phyloP scores from a whole-genome alignment of 2,888 invertebrate genomes.

The Drosophila pseudotakahashii region DNA sequence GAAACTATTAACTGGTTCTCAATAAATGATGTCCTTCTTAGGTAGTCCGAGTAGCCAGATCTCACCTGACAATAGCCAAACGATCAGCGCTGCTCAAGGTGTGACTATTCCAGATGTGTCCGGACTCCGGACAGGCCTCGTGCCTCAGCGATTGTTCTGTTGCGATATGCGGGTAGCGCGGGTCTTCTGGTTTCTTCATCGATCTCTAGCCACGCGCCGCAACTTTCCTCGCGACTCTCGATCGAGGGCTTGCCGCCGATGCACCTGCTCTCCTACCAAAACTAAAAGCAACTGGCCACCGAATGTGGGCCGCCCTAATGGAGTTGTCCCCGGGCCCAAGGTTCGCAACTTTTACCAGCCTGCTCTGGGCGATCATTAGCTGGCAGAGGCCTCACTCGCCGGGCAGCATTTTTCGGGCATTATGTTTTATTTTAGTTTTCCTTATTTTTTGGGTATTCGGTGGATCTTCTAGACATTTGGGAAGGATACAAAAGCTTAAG shows the following conservation, averaged over 20 bases:
- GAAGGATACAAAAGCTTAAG: neutral
- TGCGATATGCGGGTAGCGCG: slow-evolving; percentile 54
- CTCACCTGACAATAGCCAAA: neutral
- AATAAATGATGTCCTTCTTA: neutral
- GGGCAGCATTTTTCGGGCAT: slow-evolving; percentile 37
- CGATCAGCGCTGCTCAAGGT: slow-evolving; percentile 14
- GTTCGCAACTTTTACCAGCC: slow-evolving; percentile 45
- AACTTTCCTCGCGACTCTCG: slow-evolving; percentile 70
- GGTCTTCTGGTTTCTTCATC: slow-evolving; percentile 38
- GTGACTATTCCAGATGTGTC: slow-evolving; percentile 22
- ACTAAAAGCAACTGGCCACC: slow-evolving; percentile 20
- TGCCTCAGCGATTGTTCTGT: slow-evolving; percentile 71
- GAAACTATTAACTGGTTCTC: neutral
- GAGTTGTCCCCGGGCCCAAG: slow-evolving; percentile 61
- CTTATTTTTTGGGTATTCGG: neutral
- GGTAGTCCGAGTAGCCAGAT: neutral
- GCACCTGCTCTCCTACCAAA: slow-evolving; percentile 59
- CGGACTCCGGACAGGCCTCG: slow-evolving; percentile 46
- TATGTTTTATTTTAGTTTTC: slow-evolving; percentile 54
- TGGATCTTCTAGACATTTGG: neutral
- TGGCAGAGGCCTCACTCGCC: slow-evolving; percentile 37
- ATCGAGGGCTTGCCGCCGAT: slow-evolving; percentile 30
- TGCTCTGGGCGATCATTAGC: slow-evolving; percentile 41
- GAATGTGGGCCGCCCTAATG: slow-evolving; percentile 76
- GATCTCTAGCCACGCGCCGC: slow-evolving; percentile 27